Conservation (phyloP, 2,888 invertebrate genomes). For the Frankliniella intonsa region DNA sequence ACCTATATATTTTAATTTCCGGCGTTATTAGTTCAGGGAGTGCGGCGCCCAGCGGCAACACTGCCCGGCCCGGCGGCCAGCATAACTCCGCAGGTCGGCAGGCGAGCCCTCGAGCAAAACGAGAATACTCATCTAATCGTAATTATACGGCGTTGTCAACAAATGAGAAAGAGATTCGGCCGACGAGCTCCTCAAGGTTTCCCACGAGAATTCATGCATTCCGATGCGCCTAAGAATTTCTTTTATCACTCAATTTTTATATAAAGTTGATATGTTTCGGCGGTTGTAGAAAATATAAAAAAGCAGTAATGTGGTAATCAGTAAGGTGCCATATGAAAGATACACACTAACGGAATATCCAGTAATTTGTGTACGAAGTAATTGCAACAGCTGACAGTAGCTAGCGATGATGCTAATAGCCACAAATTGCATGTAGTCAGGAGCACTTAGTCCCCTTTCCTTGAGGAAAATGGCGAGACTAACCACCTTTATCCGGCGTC, state of each 20-base stretch:
- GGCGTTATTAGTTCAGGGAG: not conserved
- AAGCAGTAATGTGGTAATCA: too few species aligned
- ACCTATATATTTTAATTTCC: conserved; percentile 6
- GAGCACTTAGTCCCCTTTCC: not conserved
- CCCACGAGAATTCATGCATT: not conserved
- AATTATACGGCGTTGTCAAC: conserved; percentile 22
- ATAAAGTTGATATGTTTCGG: too few species aligned
- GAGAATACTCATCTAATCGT: conserved; percentile 23
- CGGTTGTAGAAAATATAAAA: too few species aligned
- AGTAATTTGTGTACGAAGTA: too few species aligned
- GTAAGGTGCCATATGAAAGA: too few species aligned
- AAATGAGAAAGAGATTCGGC: conserved; percentile 14
- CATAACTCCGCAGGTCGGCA: not conserved
- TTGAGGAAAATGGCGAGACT: too few species aligned
- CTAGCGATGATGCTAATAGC: not conserved
- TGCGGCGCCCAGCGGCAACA: not conserved
- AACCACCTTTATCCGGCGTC: too few species aligned
- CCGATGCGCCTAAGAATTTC: too few species aligned
- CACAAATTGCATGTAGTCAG: not conserved
- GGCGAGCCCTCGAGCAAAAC: not conserved
- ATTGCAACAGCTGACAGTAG: too few species aligned
- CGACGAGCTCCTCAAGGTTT: not conserved
- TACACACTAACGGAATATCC: too few species aligned
- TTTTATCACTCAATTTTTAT: too few species aligned
- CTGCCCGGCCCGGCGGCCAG: not conserved